phyloP scores from a whole-genome alignment of 2,888 invertebrate genomes.

The Melieria omissa region DNA sequence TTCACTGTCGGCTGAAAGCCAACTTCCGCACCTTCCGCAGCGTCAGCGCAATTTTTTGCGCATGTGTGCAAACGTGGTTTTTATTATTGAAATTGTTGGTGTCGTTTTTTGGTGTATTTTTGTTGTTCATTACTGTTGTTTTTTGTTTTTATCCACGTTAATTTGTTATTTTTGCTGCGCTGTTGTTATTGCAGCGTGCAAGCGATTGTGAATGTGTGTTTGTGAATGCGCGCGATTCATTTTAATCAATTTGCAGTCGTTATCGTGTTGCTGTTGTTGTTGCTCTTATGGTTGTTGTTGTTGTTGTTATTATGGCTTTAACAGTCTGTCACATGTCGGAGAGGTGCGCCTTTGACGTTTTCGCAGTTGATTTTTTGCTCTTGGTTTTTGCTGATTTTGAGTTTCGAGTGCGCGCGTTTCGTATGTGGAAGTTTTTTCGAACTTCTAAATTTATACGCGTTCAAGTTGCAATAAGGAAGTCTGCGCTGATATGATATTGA shows the following conservation, averaged over 20 bases:
- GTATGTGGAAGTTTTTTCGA: neutral
- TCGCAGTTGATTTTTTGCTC: neutral
- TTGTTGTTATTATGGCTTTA: constrained; percentile 23
- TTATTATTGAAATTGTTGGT: too few relatives aligned
- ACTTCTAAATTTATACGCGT: constrained; percentile 5
- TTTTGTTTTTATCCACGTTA: too few relatives aligned
- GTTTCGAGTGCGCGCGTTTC: neutral
- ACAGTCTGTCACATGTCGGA: constrained; percentile 25
- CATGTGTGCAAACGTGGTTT: too few relatives aligned
- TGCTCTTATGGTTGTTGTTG: constrained; percentile 29
- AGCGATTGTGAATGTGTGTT: neutral
- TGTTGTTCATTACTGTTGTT: too few relatives aligned
- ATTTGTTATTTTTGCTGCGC: too few relatives aligned
- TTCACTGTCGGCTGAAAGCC: too few relatives aligned
- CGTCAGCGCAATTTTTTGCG: too few relatives aligned
- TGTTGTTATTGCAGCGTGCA: too few relatives aligned
- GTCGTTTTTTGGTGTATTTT: too few relatives aligned
- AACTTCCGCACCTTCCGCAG: too few relatives aligned
- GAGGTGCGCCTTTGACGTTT: constrained; percentile 27
- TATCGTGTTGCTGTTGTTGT: constrained; percentile 13
- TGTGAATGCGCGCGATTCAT: neutral
- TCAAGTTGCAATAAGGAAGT: neutral
- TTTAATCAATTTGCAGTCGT: constrained; percentile 8
- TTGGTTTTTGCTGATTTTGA: too few relatives aligned
- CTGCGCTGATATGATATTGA: neutral